These are phyloP conservation scores for Chamaetylas fuelleborni DNA, from an alignment of 2,113 vertebrate genomes.

Conservation along the genomic window DNA sequence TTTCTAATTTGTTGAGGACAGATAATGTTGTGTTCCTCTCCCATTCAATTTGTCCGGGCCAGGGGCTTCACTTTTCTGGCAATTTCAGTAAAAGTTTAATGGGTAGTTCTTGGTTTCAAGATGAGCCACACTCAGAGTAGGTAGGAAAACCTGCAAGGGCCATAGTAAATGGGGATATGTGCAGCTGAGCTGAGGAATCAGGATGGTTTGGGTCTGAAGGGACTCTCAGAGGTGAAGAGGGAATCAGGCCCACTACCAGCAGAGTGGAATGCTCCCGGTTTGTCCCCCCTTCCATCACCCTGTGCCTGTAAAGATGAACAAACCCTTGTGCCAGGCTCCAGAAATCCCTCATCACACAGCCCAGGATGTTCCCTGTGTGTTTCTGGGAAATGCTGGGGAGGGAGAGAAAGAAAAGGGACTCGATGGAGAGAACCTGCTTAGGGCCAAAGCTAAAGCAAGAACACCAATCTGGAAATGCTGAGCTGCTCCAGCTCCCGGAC, in stretches of 20 bases:
- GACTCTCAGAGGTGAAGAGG: not conserved
- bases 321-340: fast-evolving
- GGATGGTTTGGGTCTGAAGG: not conserved
- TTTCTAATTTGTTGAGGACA: not conserved
- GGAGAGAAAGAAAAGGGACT: not conserved
- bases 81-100: fast-evolving
- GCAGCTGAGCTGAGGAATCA: not conserved
- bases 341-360: fast-evolving
- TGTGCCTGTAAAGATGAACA: not conserved
- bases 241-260: fast-evolving
- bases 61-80: not conserved
- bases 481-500: not conserved
- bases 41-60: fast-evolving
- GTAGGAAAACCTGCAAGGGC: not conserved
- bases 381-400: fast-evolving
- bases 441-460: not conserved
- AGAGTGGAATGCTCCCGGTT: not conserved
- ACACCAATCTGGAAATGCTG: fast-evolving
- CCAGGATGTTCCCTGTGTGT: not conserved
- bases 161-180: fast-evolving
- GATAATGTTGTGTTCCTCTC: not conserved
- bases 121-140: fast-evolving
- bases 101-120: not conserved
- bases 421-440: fast-evolving
- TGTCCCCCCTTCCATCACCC: fast-evolving